Evolutionary conservation across 2,888 invertebrate genomes (phyloP).

Genomic region (Calameuta idolon): DNA sequence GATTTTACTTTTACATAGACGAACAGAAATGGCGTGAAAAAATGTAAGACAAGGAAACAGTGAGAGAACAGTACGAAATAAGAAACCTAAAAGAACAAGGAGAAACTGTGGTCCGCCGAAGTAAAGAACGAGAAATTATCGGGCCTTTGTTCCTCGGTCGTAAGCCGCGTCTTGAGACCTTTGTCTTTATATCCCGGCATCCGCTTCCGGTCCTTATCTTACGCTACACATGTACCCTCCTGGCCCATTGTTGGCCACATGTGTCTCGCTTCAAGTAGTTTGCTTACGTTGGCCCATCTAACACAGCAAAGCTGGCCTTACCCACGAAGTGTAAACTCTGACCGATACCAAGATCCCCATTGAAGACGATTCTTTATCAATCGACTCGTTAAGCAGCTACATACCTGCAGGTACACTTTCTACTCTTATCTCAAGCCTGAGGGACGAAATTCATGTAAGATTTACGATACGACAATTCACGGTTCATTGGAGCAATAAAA

Average conservation of each 20-base stretch:
- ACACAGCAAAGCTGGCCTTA: slow-evolving; percentile 35
- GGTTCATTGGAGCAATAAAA: slow-evolving; percentile 37
- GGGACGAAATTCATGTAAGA: slow-evolving; percentile 20
- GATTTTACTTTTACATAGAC: neutral
- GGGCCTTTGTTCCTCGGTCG: slow-evolving; percentile 25
- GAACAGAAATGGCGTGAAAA: neutral
- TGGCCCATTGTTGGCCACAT: slow-evolving; percentile 54
- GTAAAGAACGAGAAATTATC: slow-evolving; percentile 30
- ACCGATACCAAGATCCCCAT: neutral
- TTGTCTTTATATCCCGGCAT: slow-evolving; percentile 50
- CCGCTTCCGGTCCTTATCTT: slow-evolving; percentile 62
- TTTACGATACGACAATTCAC: slow-evolving; percentile 42
- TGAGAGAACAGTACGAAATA: neutral
- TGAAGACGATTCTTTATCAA: neutral
- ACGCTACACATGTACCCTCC: slow-evolving; percentile 48
- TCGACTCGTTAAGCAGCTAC: neutral
- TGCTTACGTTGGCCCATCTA: slow-evolving; percentile 53
- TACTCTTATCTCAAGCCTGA: neutral
- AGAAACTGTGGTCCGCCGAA: neutral
- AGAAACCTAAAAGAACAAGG: neutral
- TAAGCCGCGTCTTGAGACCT: slow-evolving; percentile 31
- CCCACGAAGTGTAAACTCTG: neutral
- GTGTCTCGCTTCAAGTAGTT: slow-evolving; percentile 47
- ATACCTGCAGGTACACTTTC: neutral
- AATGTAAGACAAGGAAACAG: neutral